Base-by-base conservation (phyloP, 2,113 vertebrate genomes). In the Hippocampus mohnikei region DNA sequence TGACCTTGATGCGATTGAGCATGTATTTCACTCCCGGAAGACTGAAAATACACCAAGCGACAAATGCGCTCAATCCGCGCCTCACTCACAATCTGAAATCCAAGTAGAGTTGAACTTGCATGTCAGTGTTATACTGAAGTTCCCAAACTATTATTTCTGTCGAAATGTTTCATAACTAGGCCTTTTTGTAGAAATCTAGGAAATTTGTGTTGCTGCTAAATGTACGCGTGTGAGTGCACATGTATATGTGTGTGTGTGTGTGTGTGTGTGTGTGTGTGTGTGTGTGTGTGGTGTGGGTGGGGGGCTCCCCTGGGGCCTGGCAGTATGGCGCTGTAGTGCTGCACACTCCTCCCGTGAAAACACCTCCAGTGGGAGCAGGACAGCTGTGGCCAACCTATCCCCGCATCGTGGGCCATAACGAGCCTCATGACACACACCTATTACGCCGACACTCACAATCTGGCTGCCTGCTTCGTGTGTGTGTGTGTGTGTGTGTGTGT, bases 351-450 rank as follows among this genome's bases (percentile, higher is more conserved):
- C 88, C 89, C 82, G 91, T 85, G 90, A 89, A 88, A 90, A 87
- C 70, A 72, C 87, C 90, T 92, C 91, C 89, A 80, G 89, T 85
- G 90, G 91, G 91, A 91, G 81, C 66, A 18, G 85, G 86, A 91
- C 91, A 92, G 91, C 91, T 93, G 90, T 90, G 89, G 87, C 89
- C 91, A 85, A 90, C 84, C 88, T 88, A 83, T 82, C 84, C 63
- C 84, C 69, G 88, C 83, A 90, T 89, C 84, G 83, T 79, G 77
- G 85, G 85, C 82, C 82, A 88, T 90, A 90, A 92, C 88, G 91
- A 91, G 87, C 74, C 84, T 84, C 81, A 82, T 87, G 86, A 91
- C 78, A 87, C 66, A 73, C 78, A 86, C 73, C 56, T 78, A 80
- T 75, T 78, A 77, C 71, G 79, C 59, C 68, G 74, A 75, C 74